Percentiles rank a stretch among this genome's conserved stretches.
phyloP scores from a whole-genome alignment of 2,888 invertebrate species.

The Biston stratarius region DNA sequence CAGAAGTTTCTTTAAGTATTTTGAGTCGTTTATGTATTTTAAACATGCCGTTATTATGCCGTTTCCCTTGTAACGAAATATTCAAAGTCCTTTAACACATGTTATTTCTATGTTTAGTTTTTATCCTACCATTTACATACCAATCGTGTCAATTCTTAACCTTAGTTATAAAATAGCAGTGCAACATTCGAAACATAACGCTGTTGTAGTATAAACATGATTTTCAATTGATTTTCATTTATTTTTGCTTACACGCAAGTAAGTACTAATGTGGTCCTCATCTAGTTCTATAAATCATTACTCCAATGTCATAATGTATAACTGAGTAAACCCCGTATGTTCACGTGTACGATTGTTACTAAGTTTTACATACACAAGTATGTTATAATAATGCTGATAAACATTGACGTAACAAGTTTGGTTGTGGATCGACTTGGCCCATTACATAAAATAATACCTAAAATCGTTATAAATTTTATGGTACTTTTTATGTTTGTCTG shows the following conservation, averaged over 20 bases:
- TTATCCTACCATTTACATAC: conserved; percentile 51
- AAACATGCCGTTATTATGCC: conserved; percentile 69
- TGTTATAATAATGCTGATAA: not conserved
- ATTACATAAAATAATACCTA: not conserved
- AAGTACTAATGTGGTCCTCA: conserved; percentile 1
- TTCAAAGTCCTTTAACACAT: conserved; percentile 67
- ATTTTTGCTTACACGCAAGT: not conserved
- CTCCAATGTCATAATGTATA: not conserved
- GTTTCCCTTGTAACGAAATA: conserved; percentile 67
- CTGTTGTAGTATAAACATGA: not conserved
- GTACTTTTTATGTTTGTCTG: no score
- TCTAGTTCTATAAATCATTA: not conserved
- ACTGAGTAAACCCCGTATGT: not conserved
- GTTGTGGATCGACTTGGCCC: no score
- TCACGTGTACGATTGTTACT: not conserved
- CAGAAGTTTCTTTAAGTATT: conserved; percentile 12
- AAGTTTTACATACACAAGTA: not conserved
- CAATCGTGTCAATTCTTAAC: conserved; percentile 46
- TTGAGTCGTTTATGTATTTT: conserved; percentile 70
- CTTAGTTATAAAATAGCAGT: conserved; percentile 38
- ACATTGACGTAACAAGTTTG: not conserved
- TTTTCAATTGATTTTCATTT: not conserved
- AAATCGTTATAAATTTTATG: no score
- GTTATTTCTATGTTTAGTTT: conserved; percentile 52
- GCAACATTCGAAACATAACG: conserved; percentile 15